Conservation (phyloP, 2,888 invertebrate genomes). For the Didymodactylos carnosus region DNA sequence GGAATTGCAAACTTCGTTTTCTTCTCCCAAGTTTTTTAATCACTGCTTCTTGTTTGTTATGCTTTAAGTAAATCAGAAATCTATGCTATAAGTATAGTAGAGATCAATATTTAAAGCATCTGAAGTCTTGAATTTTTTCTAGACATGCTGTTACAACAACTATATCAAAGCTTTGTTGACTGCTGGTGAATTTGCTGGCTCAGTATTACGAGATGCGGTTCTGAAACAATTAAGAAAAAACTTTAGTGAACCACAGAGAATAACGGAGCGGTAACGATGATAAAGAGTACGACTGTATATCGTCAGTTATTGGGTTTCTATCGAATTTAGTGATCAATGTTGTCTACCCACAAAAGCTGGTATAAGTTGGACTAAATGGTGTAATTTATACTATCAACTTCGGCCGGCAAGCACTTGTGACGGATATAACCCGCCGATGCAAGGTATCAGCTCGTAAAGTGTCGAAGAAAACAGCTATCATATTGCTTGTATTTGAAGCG, state of each 20-base stretch:
- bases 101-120: too few species aligned
- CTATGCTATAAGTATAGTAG: too few species aligned
- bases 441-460: too few species aligned
- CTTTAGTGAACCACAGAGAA: background rate
- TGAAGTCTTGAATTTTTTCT: too few species aligned
- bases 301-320: background rate
- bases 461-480: background rate
- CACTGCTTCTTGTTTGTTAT: too few species aligned
- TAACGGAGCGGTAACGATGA: background rate
- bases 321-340: background rate
- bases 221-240: background rate
- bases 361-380: background rate
- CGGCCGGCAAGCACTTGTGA: background rate
- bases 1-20: too few species aligned
- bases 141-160: background rate
- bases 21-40: too few species aligned
- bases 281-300: background rate
- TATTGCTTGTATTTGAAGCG: background rate
- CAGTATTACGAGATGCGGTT: background rate
- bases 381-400: background rate
- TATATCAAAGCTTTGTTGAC: background rate
- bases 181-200: background rate
- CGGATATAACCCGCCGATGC: background rate
- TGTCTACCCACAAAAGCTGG: background rate
- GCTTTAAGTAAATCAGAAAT: too few species aligned